phyloP scores from a whole-genome alignment of 2,797 vertebrate species.

The Sebastes vulpes region DNA sequence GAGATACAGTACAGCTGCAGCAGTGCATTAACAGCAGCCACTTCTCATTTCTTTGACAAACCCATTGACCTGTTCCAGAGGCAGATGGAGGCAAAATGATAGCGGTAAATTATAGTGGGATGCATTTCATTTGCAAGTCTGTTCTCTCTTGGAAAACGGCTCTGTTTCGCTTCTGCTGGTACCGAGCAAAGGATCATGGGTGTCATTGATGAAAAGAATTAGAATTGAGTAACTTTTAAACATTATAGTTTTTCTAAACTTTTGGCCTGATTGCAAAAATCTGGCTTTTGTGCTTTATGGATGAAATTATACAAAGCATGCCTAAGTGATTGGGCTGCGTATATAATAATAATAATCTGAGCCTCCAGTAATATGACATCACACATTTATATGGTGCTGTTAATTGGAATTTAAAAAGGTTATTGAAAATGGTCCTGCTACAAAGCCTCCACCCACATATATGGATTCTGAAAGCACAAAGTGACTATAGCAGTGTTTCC shows the following conservation, averaged over 20 bases:
- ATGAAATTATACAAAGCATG: constrained; percentile 27
- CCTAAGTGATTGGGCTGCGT: constrained; percentile 16
- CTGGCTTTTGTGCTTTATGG: background rate
- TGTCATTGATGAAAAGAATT: constrained; percentile 13
- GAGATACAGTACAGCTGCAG: constrained; percentile 28
- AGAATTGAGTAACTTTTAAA: constrained; percentile 4
- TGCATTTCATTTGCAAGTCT: constrained; percentile 53
- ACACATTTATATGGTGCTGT: background rate
- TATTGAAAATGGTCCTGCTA: background rate
- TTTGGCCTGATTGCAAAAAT: background rate
- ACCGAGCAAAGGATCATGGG: background rate
- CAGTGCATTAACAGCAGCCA: constrained; percentile 37
- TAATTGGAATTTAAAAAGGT: background rate
- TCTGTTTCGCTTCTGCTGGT: constrained; percentile 4
- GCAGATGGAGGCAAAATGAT: constrained; percentile 55
- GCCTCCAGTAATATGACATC: background rate
- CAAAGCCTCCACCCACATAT: background rate
- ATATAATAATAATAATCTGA: constrained; percentile 1
- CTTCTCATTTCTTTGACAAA: constrained; percentile 55
- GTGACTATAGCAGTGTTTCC: too few species aligned
- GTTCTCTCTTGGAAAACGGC: constrained; percentile 10
- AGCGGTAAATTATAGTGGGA: constrained; percentile 46
- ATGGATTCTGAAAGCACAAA: too few species aligned
- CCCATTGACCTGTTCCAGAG: constrained; percentile 49
- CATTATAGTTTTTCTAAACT: background rate